Percentiles rank a stretch among this genome's conserved stretches.
Conservation (phyloP, 1,140 invertebrate genomes). For the Rhizoglyphus robini region DNA sequence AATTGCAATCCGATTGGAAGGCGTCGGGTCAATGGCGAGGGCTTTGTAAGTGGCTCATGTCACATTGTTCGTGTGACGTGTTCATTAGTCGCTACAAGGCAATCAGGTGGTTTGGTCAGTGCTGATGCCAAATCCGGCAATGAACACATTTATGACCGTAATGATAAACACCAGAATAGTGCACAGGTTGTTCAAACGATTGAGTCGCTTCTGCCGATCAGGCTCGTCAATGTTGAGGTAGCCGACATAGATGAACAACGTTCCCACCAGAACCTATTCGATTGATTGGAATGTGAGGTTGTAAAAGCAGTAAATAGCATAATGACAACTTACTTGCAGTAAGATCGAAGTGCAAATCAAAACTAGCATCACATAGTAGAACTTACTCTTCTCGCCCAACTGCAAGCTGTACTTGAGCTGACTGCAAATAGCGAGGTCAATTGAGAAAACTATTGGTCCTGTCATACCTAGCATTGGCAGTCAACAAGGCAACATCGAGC, state of each 20-base stretch:
- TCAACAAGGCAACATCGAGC: slow-evolving; percentile 37
- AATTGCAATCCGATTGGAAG: too few relatives aligned
- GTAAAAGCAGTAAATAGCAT: too few relatives aligned
- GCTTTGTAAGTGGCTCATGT: too few relatives aligned
- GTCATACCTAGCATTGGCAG: slow-evolving; percentile 43
- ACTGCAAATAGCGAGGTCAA: slow-evolving; percentile 33
- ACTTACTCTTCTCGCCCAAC: slow-evolving; percentile 24
- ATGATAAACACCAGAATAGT: slow-evolving; percentile 27
- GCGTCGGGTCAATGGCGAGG: too few relatives aligned
- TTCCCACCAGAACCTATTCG: slow-evolving; percentile 11
- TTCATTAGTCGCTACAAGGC: too few relatives aligned
- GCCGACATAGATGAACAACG: slow-evolving; percentile 15
- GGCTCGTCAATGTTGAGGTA: slow-evolving; percentile 18
- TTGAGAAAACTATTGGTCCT: neutral
- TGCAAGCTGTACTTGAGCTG: slow-evolving; percentile 63
- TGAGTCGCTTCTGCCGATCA: slow-evolving; percentile 24
- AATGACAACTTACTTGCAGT: slow-evolving; percentile 53
- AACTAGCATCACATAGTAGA: slow-evolving; percentile 43
- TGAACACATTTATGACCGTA: slow-evolving; percentile 27
- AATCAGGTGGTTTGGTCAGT: neutral
- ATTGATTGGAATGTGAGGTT: too few relatives aligned
- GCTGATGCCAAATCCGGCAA: slow-evolving; percentile 24
- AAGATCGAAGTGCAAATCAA: slow-evolving; percentile 67
- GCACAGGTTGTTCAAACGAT: slow-evolving; percentile 26
- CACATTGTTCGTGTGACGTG: too few relatives aligned